These are phyloP conservation scores for Amazona ochrocephala DNA, from an alignment of 2,797 vertebrate species.

Conservation along the genomic window DNA sequence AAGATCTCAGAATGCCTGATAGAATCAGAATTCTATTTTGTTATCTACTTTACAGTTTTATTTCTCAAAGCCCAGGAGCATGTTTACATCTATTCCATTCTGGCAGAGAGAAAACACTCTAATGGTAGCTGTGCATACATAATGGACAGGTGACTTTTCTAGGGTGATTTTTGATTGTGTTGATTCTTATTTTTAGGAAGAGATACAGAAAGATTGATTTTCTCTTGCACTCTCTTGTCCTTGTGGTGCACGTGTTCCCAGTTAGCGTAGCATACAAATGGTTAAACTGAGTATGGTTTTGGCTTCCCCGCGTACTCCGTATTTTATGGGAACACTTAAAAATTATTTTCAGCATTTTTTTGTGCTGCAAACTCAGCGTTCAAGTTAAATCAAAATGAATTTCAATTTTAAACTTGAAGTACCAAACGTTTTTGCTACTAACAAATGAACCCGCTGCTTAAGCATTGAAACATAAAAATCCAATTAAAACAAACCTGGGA, in stretches of 20 bases:
- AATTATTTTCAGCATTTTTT: constrained; percentile 3
- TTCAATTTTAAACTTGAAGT: constrained; percentile 43
- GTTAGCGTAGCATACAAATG: not conserved
- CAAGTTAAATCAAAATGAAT: not conserved
- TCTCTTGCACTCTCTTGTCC: not conserved
- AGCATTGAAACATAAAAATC: not conserved
- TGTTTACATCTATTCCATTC: not conserved
- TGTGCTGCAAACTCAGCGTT: not conserved
- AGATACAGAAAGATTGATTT: not conserved
- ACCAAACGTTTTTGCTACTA: not conserved
- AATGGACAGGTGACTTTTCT: not conserved
- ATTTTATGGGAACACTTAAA: not conserved
- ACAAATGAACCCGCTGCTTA: not conserved
- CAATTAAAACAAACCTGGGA: not conserved
- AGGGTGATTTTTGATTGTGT: not conserved
- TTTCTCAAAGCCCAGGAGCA: not conserved
- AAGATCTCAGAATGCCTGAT: not conserved
- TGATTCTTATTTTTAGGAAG: not conserved
- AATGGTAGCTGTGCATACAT: not conserved
- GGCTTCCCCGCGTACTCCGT: not conserved
- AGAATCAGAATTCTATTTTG: not conserved
- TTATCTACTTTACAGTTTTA: not conserved
- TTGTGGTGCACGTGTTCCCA: not conserved
- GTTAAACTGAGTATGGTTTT: not conserved
- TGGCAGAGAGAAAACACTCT: not conserved